Evolutionary conservation across 2,888 invertebrate species (phyloP), one percentile per base, ranked within the genome.

Genomic region (Cantharis rustica): DNA sequence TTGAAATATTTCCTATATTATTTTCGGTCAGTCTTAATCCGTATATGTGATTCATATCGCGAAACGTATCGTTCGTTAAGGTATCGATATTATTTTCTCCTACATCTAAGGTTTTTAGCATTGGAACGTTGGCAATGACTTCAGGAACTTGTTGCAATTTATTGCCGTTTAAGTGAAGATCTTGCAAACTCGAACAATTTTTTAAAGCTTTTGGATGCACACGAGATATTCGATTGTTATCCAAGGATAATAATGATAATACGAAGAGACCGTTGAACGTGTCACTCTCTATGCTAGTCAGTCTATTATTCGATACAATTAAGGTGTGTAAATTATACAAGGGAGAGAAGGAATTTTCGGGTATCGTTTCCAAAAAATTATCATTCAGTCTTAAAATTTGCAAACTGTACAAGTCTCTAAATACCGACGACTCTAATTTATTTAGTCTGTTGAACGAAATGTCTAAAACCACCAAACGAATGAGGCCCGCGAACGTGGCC

Each of bases 21-120:
- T 97, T 97, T 88, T 95, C 95, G 26, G 96, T 95, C 77, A 97
- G 89, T 84, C 96, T 91, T 76, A 97, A 89, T 17, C 95, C 94
- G 85, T 94, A 94, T 86, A 97, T 92, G 85, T 95, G 94, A 83
- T 92, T 92, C 91, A 96, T 92, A 81, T 93, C 92, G 86, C 92
- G 92, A 85, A 96, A 95, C n/a, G 95, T 94, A 75, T 93, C 92
- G 86, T 95, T 94, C 83, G 92, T 93, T 83, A 97, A 91, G 82
- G 92, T 91, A 71, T 93, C 92, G 83, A 97, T 94, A 85, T 94
- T 92, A 88, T 97, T 97, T 89, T 95, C 95, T 26, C 95, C 95
- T 81, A 97, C 90, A 88, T 96, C 95, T 79, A 97, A 89, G 16
- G 94, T 94, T 87, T 94, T 93, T 77, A 97, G 88, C 84, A 94